Evolutionary conservation across 2,797 vertebrate species (phyloP).

Genomic region (Tachyglossus aculeatus): DNA sequence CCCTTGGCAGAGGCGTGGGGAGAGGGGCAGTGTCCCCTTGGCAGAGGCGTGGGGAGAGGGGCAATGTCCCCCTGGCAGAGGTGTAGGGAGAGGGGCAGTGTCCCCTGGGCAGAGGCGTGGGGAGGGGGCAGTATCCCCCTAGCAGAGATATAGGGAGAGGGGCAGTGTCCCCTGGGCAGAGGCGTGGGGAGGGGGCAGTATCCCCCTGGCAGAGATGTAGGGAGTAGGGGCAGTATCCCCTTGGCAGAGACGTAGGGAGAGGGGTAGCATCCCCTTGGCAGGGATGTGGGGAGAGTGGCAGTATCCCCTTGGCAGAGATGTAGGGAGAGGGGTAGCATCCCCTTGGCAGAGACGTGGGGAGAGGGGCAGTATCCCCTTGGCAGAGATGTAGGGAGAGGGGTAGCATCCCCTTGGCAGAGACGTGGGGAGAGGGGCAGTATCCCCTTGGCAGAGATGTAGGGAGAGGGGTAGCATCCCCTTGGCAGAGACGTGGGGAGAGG

Average conservation of each 20-base stretch:
- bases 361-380: background rate
- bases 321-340: slow-evolving; percentile 11
- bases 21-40: background rate
- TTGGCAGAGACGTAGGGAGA: background rate
- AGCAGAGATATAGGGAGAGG: slow-evolving; percentile 1
- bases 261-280: too few species aligned
- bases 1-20: slow-evolving; percentile 8
- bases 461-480: slow-evolving; percentile 7
- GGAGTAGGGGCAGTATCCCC: background rate
- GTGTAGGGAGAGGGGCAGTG: background rate
- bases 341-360: slow-evolving; percentile 8
- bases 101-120: background rate
- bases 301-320: too few species aligned
- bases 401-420: background rate
- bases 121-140: background rate
- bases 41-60: slow-evolving; percentile 5
- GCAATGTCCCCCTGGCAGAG: background rate
- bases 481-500: slow-evolving; percentile 15
- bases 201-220: too few species aligned
- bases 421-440: background rate
- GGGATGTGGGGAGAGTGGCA: too few species aligned
- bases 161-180: too few species aligned
- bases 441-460: slow-evolving; percentile 24
- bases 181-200: too few species aligned
- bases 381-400: slow-evolving; percentile 5